phyloP scores from a whole-genome alignment of 2,797 vertebrate species.

The Hafferia zeledoni region DNA sequence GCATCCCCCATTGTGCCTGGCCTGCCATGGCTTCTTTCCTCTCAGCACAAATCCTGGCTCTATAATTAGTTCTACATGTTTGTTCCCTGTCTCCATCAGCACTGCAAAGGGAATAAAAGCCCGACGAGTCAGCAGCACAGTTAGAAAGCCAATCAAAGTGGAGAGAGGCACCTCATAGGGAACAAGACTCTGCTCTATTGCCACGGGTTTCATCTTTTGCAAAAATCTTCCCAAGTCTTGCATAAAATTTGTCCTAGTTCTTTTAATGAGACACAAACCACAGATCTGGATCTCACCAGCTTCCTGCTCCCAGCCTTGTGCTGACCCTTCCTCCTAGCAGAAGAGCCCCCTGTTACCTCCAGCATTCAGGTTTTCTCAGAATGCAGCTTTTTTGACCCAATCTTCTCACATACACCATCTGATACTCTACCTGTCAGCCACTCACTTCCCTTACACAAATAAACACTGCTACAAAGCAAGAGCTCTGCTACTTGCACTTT shows the following conservation, averaged over 20 bases:
- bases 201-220: not conserved
- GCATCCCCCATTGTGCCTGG: not conserved
- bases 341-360: not conserved
- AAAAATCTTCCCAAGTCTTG: not conserved
- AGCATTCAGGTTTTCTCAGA: not conserved
- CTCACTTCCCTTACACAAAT: not conserved
- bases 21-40: not conserved
- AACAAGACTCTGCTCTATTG: not conserved
- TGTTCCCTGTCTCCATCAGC: not conserved
- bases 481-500: not conserved
- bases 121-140: not conserved
- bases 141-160: not conserved
- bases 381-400: not conserved
- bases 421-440: not conserved
- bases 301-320: not conserved
- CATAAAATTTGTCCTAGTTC: not conserved
- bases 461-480: not conserved
- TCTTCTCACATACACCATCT: not conserved
- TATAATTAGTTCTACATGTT: not conserved
- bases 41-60: not conserved
- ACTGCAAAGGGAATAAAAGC: not conserved
- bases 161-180: not conserved
- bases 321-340: not conserved
- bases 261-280: not conserved
- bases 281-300: not conserved